Evolutionary conservation across 2,888 invertebrate species (phyloP), one percentile per base, ranked within the genome.

Genomic region (Lysandra bellargus): DNA sequence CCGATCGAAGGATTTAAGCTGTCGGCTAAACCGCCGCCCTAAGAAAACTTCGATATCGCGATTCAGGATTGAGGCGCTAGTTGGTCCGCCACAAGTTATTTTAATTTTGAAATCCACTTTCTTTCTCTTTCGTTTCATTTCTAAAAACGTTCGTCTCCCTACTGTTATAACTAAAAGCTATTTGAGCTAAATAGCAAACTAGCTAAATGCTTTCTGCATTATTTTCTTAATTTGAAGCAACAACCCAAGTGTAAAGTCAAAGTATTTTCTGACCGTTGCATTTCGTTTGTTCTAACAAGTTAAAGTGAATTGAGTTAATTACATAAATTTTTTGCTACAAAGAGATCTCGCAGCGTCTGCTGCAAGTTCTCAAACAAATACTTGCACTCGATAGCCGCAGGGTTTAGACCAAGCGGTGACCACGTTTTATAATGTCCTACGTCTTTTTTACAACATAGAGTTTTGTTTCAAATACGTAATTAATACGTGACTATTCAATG

Each of bases 321-420:
- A 81, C 79, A 81, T 81, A 80, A 80, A 78, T 80, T 81, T 81
- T 82, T 80, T 80, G 78, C 80, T 81, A 79, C 81, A 80, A 79
- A 82, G 33, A 81, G 81, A 82, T 82, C 82, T 79, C 79, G 73
- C 76, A 80, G 81, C 80, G 78, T 81, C 80, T 82, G 74, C 74
- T 78, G 80, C 53, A 80, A 79, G 79, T 76, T 80, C 49, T 79
- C 80, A 78, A 81, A 82, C 80, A 80, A 83, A 83, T 80, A 82
- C 82, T 80, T 83, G 81, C 84, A 83, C 81, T 82, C 81, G 81
- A 83, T 82, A 83, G 84, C 83, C 80, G 79, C 79, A 64, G 82
- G 83, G 79, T 72, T 53, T 82, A 81, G 80, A 30, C 64, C 40
- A 53, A 49, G 81, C 14, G 64, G n/a, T n/a, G 37, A 53, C 14